Conservation (phyloP, 1,140 invertebrate species). For the Leptinotarsa lineolata region DNA sequence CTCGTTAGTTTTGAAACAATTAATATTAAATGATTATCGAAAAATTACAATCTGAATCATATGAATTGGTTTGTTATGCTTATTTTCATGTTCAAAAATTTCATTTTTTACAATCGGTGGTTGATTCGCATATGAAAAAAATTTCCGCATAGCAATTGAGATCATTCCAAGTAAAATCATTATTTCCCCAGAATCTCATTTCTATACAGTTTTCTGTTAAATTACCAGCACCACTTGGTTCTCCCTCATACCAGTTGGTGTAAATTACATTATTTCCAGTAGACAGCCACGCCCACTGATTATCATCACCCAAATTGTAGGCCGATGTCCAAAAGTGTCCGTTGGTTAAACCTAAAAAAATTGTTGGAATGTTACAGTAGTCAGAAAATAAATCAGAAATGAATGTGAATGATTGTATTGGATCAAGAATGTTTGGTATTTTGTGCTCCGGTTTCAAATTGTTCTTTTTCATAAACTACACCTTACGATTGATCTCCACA, state of each 20-base stretch:
- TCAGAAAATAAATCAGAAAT: too few relatives aligned
- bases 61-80: too few relatives aligned
- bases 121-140: conserved; percentile 9
- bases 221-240: background rate
- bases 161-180: conserved; percentile 10
- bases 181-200: background rate
- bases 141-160: background rate
- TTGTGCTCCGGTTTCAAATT: too few relatives aligned
- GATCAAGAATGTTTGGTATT: too few relatives aligned
- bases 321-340: conserved; percentile 7
- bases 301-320: background rate
- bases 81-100: too few relatives aligned
- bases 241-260: background rate
- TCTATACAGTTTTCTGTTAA: background rate
- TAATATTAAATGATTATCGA: too few relatives aligned
- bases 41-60: too few relatives aligned
- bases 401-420: too few relatives aligned
- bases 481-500: too few relatives aligned
- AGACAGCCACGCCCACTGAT: conserved; percentile 8
- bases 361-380: too few relatives aligned
- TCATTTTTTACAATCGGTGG: background rate
- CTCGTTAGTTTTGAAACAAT: too few relatives aligned
- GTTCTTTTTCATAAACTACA: too few relatives aligned
- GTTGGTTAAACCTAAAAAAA: background rate
- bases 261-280: background rate